phyloP scores from a whole-genome alignment of 2,113 vertebrate species.

The Cynoglossus semilaevis region DNA sequence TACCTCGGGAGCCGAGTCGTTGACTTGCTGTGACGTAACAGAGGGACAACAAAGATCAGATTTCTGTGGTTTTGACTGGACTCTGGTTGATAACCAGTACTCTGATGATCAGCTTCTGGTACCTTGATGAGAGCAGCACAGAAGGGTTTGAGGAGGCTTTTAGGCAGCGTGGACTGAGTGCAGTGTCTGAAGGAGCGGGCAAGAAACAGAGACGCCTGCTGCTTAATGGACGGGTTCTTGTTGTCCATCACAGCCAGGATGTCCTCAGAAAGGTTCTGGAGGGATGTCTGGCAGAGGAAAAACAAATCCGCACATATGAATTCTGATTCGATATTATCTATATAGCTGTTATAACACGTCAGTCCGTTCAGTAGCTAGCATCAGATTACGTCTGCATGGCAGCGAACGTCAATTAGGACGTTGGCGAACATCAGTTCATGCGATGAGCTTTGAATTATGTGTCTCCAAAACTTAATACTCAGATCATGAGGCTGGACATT shows the following conservation, averaged over 20 bases:
- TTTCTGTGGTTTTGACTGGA: too few relatives aligned
- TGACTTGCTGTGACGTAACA: constrained; percentile 84
- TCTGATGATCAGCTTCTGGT: constrained; percentile 11
- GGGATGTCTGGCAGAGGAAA: constrained; percentile 79
- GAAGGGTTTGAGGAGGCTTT: constrained; percentile 89
- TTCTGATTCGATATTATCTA: too few relatives aligned
- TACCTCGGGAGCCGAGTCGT: constrained; percentile 94
- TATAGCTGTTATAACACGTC: too few relatives aligned
- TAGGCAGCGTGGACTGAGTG: constrained; percentile 87
- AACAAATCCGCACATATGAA: background rate
- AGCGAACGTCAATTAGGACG: too few relatives aligned
- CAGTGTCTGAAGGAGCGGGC: constrained; percentile 94
- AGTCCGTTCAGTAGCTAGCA: too few relatives aligned
- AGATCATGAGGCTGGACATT: too few relatives aligned
- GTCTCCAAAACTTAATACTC: too few relatives aligned
- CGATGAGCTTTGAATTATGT: too few relatives aligned
- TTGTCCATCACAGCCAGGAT: constrained; percentile 96
- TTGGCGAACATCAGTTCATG: too few relatives aligned
- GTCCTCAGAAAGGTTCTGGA: constrained; percentile 95
- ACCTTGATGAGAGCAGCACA: constrained; percentile 97
- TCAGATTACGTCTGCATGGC: too few relatives aligned
- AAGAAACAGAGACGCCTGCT: constrained; percentile 95
- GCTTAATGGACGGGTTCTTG: constrained; percentile 98
- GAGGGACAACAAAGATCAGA: background rate
- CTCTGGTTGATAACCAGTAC: too few relatives aligned